Evolutionary conservation across 1,140 invertebrate genomes (phyloP).

Genomic region (Kradibia gibbosae): DNA sequence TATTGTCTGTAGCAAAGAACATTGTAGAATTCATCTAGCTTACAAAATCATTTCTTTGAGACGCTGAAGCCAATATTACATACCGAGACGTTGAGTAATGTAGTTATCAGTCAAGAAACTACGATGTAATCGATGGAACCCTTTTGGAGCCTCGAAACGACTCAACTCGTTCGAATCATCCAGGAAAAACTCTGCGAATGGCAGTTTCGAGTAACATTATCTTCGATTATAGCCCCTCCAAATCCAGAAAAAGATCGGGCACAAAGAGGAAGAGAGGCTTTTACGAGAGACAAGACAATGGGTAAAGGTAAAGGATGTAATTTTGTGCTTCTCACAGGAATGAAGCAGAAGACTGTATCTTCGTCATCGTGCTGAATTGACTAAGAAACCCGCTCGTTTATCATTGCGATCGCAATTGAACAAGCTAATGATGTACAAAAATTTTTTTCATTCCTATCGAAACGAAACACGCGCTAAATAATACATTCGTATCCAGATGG

Average conservation of each 20-base stretch:
- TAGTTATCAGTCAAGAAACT: neutral
- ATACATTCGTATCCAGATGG: too few species aligned
- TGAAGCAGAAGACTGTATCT: neutral
- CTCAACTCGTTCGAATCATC: neutral
- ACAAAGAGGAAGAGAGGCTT: neutral
- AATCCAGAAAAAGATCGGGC: neutral
- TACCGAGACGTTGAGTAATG: too few species aligned
- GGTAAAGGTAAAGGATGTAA: neutral
- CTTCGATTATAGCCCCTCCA: neutral
- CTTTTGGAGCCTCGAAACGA: neutral
- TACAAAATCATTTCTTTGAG: neutral
- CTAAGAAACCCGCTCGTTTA: too few species aligned
- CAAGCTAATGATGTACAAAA: too few species aligned
- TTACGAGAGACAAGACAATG: neutral
- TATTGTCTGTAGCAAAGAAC: neutral
- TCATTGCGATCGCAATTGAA: too few species aligned
- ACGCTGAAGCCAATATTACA: neutral
- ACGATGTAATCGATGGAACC: neutral
- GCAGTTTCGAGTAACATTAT: slow-evolving; percentile 26
- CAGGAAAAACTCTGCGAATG: neutral
- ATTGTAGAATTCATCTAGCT: neutral
- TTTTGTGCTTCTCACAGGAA: neutral
- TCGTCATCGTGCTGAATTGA: neutral
- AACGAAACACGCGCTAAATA: too few species aligned
- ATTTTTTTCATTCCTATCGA: too few species aligned